Evolutionary conservation across 64 coral and sea anemone genomes (phyloP).

Genomic region (Porites lutea): DNA sequence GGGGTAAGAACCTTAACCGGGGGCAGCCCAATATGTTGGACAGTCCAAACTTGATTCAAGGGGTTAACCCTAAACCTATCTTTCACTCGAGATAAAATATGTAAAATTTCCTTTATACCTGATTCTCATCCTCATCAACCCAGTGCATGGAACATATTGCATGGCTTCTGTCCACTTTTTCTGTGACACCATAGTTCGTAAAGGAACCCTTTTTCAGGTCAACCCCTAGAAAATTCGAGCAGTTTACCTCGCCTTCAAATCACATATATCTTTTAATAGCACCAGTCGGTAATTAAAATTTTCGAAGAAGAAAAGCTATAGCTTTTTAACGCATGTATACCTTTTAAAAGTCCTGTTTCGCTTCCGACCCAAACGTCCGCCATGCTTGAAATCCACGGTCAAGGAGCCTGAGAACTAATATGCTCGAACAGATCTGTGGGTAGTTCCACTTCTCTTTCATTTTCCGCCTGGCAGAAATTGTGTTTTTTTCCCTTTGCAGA

Average conservation of each 20-base stretch:
- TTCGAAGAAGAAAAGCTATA: neutral
- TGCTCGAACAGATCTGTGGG: neutral
- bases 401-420: slow-evolving; percentile 27
- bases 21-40: too few species aligned
- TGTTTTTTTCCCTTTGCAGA: neutral
- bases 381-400: slow-evolving; percentile 75
- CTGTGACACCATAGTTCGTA: slow-evolving; percentile 69
- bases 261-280: neutral
- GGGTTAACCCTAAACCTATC: too few species aligned
- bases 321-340: slow-evolving; percentile 8
- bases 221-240: slow-evolving; percentile 65
- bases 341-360: slow-evolving; percentile 90
- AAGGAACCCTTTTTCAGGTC: slow-evolving; percentile 80
- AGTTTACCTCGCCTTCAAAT: neutral
- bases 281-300: neutral
- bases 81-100: too few species aligned
- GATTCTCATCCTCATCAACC: slow-evolving; percentile 70
- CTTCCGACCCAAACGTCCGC: slow-evolving; percentile 96
- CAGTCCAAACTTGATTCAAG: too few species aligned
- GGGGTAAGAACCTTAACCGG: too few species aligned
- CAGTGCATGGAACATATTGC: slow-evolving; percentile 95
- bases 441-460: neutral
- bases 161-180: slow-evolving; percentile 57
- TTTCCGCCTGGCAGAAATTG: neutral
- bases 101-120: slow-evolving; percentile 52